Evolutionary conservation across 2,888 invertebrate genomes (phyloP), one percentile per base, ranked within the genome.

Genomic region (Cantharis rufa): DNA sequence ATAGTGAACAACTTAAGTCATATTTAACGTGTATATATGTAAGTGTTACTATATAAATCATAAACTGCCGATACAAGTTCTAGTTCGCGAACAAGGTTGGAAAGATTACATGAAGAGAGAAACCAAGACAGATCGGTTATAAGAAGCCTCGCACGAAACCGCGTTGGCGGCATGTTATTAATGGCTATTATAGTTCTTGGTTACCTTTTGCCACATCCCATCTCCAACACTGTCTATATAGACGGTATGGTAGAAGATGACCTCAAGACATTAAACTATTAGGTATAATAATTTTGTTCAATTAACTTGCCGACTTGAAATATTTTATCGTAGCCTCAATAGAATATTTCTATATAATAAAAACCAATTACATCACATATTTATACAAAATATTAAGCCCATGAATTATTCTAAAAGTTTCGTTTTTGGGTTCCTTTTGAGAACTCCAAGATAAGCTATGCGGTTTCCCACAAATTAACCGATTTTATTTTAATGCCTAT

Each of bases 111-210:
- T 64, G 74, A 61, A 74, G 18, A 71, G 71, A 73, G 77, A 74
- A 75, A 78, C 81, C 81, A 82, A 84, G 84, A 84, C 84, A 82
- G 84, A 85, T 85, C 84, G 85, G 84, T 85, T 86, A 86, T 86
- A 86, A 86, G 85, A 85, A 85, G 86, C 85, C 85, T 85, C 84
- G 86, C 85, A 85, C 85, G 84, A 84, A 83, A 84, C 83, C 82
- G 86, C 86, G 86, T 86, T 86, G 86, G 86, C 86, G 86, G 85
- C 83, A 82, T 83, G 83, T 86, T 86, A 86, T 86, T 86, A 86
- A 86, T 86, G 86, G 86, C 85, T 85, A 86, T 86, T 86, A 86
- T 81, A 80, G 79, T 80, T 82, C 80, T 78, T 80, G 77, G 78
- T 79, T 81, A 80, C 79, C 80, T 78, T 77, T 78, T 79, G 75